Conservation (phyloP, 2,113 vertebrate genomes). For the Todiramphus saurophagus region DNA sequence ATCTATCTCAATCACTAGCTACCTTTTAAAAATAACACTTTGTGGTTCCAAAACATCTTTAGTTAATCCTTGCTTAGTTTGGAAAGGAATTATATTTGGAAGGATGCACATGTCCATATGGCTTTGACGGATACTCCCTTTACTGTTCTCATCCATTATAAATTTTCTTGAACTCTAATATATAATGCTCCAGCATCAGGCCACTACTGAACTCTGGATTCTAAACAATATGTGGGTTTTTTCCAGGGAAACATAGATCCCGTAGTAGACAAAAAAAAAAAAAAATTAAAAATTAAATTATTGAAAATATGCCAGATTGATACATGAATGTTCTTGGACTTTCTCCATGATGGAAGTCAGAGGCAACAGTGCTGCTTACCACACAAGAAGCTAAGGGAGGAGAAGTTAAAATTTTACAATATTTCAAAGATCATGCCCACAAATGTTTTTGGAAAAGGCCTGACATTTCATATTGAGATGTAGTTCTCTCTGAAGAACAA, state of each 20-base stretch:
- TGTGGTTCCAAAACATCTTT: conserved; percentile 63
- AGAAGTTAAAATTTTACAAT: neutral
- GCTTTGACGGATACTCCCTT: neutral
- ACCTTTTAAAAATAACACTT: conserved; percentile 59
- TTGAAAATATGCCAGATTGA: conserved; percentile 45
- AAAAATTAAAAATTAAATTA: neutral
- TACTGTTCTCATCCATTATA: neutral
- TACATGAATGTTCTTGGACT: conserved; percentile 44
- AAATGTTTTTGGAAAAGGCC: neutral
- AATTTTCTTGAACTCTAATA: neutral
- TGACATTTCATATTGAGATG: conserved; percentile 10
- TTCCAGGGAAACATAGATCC: neutral
- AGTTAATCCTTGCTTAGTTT: conserved; percentile 58
- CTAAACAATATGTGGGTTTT: neutral
- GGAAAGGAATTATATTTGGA: conserved; percentile 54
- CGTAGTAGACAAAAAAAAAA: neutral
- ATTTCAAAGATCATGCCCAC: neutral
- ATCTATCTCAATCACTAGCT: conserved; percentile 49
- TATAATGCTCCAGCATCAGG: neutral
- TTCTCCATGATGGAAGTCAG: conserved; percentile 37
- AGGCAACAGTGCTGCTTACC: conserved; percentile 32
- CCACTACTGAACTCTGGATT: neutral
- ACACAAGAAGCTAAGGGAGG: conserved; percentile 1
- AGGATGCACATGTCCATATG: conserved; percentile 28
- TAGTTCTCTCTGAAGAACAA: neutral